These are phyloP conservation scores for Achatina immaculata DNA, from an alignment of 1,140 invertebrate species.

Conservation along the genomic window DNA sequence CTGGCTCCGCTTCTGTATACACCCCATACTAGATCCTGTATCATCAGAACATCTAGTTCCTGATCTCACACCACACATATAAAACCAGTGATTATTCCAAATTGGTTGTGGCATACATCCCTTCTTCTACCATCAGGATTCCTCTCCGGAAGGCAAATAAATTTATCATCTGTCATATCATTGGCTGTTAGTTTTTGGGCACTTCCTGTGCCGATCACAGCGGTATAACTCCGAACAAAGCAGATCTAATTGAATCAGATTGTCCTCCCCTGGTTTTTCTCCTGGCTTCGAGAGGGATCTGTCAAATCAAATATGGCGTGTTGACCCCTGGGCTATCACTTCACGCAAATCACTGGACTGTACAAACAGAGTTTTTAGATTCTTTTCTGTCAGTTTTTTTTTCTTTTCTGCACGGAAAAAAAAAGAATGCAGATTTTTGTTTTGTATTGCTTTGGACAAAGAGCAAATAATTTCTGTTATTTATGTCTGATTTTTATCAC, in stretches of 20 bases:
- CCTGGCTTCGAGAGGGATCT: not conserved
- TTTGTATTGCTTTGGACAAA: too few species aligned
- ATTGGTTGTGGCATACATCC: not conserved
- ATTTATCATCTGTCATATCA: not conserved
- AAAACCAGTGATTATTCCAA: not conserved
- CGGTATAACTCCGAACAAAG: not conserved
- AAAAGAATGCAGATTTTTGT: too few species aligned
- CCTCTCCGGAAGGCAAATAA: not conserved
- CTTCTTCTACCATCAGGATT: conserved; percentile 2
- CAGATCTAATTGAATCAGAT: not conserved
- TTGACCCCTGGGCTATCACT: too few species aligned
- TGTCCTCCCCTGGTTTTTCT: not conserved
- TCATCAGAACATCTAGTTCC: too few species aligned
- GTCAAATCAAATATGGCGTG: not conserved
- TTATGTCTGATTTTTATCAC: too few species aligned
- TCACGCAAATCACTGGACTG: too few species aligned
- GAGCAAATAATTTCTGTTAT: too few species aligned
- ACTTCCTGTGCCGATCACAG: not conserved
- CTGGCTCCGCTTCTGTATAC: too few species aligned
- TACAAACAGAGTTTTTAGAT: too few species aligned
- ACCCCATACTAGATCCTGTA: too few species aligned
- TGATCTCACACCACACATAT: not conserved
- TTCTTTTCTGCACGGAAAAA: too few species aligned
- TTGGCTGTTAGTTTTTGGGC: not conserved
- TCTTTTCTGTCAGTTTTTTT: too few species aligned